These are phyloP conservation scores for Patagioenas fasciata DNA, from an alignment of 2,113 vertebrate species.

Conservation along the genomic window DNA sequence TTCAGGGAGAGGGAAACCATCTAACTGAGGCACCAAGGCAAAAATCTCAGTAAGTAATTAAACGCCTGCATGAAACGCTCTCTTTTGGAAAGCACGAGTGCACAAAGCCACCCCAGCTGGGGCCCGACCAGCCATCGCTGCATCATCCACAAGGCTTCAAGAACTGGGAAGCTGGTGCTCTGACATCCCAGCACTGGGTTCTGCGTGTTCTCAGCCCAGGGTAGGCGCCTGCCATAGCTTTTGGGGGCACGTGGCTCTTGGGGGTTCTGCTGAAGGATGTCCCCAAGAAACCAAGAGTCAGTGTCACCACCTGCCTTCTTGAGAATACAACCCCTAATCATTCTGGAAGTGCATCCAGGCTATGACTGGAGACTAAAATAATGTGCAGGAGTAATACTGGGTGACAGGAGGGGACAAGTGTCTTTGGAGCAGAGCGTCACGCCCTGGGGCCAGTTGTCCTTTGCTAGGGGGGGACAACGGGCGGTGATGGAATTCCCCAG, in stretches of 20 bases:
- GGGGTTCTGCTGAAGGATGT: not conserved
- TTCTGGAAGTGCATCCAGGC: fast-evolving
- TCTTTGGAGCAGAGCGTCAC: fast-evolving
- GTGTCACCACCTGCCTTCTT: not conserved
- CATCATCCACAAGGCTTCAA: fast-evolving
- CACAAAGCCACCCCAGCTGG: fast-evolving
- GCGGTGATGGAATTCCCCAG: not conserved
- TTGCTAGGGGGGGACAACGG: not conserved
- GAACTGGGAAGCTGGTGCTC: fast-evolving
- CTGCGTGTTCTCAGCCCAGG: fast-evolving
- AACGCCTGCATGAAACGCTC: not conserved
- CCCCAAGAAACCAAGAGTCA: not conserved
- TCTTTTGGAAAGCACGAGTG: fast-evolving
- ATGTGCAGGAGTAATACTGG: not conserved
- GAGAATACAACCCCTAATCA: not conserved
- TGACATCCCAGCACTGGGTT: not conserved
- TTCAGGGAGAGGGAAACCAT: fast-evolving
- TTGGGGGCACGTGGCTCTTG: fast-evolving
- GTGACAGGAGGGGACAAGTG: not conserved
- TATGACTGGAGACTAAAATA: fast-evolving
- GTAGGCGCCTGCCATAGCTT: fast-evolving
- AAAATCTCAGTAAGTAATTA: not conserved
- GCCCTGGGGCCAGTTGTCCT: not conserved
- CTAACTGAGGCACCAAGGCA: fast-evolving
- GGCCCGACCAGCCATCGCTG: fast-evolving